phyloP scores from a whole-genome alignment of 2,797 vertebrate species.

The Setipinna tenuifilis region DNA sequence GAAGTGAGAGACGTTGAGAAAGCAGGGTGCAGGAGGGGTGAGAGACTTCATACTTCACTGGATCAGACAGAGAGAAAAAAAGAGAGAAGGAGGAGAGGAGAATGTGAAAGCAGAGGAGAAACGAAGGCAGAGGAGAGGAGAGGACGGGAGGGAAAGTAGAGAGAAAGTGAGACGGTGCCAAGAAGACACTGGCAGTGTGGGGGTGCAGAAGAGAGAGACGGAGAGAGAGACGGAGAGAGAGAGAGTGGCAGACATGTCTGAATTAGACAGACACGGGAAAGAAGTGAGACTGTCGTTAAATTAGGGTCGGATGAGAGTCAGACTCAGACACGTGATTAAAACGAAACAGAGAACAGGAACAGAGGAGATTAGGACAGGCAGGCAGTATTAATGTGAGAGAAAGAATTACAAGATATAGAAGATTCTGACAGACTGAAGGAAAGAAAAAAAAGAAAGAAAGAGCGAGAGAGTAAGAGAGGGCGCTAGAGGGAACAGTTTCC shows the following conservation, averaged over 20 bases:
- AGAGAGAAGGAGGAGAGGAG: not conserved
- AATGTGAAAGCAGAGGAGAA: no score
- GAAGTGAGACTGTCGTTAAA: not conserved
- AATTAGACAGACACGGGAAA: not conserved
- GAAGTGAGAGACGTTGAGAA: not conserved
- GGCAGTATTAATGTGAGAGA: not conserved
- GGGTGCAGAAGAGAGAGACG: not conserved
- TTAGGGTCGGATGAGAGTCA: not conserved
- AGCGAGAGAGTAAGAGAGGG: not conserved
- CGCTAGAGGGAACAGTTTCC: not conserved
- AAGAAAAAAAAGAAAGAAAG: not conserved
- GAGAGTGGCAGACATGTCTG: not conserved
- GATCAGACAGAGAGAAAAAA: no score
- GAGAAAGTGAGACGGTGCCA: not conserved
- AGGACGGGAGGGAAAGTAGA: not conserved
- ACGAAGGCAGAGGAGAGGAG: not conserved
- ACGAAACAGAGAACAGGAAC: not conserved
- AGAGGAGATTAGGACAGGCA: not conserved
- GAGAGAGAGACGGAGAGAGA: not conserved
- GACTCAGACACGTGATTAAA: not conserved
- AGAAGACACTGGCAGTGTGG: no score
- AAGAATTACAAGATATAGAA: not conserved
- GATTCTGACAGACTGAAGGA: not conserved
- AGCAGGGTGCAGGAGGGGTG: not conserved
- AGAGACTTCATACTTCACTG: not conserved